Base-by-base conservation (phyloP, 2,113 vertebrate species). In the Eidolon helvum region DNA sequence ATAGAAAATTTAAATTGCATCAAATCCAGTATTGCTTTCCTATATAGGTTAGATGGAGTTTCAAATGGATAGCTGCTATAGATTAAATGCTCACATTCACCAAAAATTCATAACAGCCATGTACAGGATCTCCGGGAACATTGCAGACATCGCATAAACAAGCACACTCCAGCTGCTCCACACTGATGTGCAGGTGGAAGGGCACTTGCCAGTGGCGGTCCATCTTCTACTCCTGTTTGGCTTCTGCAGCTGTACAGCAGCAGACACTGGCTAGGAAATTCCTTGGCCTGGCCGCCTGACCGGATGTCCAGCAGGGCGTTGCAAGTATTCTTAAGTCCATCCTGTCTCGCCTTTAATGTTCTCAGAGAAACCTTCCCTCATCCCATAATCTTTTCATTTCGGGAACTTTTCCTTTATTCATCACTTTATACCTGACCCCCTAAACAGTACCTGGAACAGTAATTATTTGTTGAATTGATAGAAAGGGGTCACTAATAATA, bases 101-200 rank as follows among this genome's bases (percentile, higher is more conserved):
- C 26, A 6, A 19, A 1, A 22, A 53, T 63, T 69, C 21, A 63
- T 10, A 2, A 98, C 99, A 0, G 99, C 99, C 99, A 99, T 99
- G 98, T 99, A 99, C 12, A 99, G 99, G 96, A 99, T 99, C 98
- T 99, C 99, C 92, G 99, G 97, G 92, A 99, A 97, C 99, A 99
- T 99, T 63, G 99, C 99, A 0, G 99, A 99, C 91, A 99, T 99
- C 98, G 99, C 98, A 88, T 99, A 99, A 87, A 99, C 99, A 99
- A 90, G 99, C 99, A 66, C 99, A 99, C 95, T 99, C 99, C 80
- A 99, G 97, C 75, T 99, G 98, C 98, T 99, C 99, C 97, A 99
- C 97, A 98, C 99, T 99, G 97, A 99, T 99, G 98, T 99, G 99
- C 99, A 99, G 99, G 97, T 99, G 99, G 98, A 99, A 99, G 0